These are phyloP conservation scores for Caenorhabditis sp. DNA, from an alignment of 2,888 invertebrate species.

Conservation along the genomic window DNA sequence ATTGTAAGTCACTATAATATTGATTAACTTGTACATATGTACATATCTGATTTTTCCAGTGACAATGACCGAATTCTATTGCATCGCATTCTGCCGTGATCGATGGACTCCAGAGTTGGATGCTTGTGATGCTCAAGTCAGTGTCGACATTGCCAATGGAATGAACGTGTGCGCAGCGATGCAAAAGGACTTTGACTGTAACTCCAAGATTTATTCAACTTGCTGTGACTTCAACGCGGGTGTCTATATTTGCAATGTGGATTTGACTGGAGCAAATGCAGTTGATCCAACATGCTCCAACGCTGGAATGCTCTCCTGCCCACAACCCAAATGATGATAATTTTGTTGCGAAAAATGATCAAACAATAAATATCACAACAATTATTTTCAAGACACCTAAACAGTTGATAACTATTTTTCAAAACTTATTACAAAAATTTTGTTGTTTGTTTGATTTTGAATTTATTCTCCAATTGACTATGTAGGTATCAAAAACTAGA, in stretches of 20 bases:
- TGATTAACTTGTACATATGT: not conserved
- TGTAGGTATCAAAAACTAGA: too few relatives aligned
- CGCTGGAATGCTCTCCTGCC: constrained; percentile 32
- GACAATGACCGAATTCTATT: constrained; percentile 49
- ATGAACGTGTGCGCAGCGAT: constrained; percentile 38
- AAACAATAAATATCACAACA: too few relatives aligned
- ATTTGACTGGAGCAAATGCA: constrained; percentile 29
- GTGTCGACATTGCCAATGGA: constrained; percentile 27
- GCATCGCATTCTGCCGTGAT: constrained; percentile 45
- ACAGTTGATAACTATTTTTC: too few relatives aligned
- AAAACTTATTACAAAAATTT: too few relatives aligned
- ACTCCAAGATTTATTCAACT: constrained; percentile 32
- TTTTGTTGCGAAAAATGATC: too few relatives aligned
- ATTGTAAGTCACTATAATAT: constrained; percentile 23
- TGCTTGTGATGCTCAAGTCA: constrained; percentile 28
- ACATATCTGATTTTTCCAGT: constrained; percentile 22
- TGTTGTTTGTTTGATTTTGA: too few relatives aligned
- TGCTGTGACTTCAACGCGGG: constrained; percentile 48
- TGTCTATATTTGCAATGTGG: constrained; percentile 46
- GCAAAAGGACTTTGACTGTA: constrained; percentile 42
- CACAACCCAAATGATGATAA: constrained; percentile 31
- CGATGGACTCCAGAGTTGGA: constrained; percentile 40
- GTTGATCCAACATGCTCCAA: constrained; percentile 35
- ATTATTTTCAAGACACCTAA: too few relatives aligned
- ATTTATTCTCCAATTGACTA: too few relatives aligned